phyloP scores from a whole-genome alignment of 2,888 invertebrate species.

The Venusia cambrica region DNA sequence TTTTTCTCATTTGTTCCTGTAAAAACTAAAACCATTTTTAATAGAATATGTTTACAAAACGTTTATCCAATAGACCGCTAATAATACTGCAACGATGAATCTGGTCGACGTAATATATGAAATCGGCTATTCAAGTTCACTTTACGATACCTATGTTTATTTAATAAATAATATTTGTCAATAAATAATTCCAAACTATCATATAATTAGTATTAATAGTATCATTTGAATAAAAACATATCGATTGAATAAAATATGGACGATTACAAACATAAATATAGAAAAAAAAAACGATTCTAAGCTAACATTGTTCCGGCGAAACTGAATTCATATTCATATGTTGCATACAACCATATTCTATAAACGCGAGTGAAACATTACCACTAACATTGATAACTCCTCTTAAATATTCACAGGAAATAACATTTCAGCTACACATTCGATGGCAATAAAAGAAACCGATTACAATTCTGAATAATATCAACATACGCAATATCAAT shows the following conservation, averaged over 20 bases:
- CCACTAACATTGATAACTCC: no score
- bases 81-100: no score
- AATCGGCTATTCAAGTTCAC: no score
- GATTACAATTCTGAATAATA: conserved; percentile 7
- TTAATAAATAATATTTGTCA: conserved; percentile 8
- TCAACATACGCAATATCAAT: conserved; percentile 18
- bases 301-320: no score
- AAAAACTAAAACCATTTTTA: conserved; percentile 6
- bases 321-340: no score
- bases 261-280: not conserved
- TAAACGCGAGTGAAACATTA: no score
- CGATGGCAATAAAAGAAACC: conserved; percentile 12
- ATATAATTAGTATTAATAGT: no score
- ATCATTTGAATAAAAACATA: not conserved
- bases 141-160: no score
- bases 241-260: not conserved
- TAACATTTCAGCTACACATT: conserved; percentile 9
- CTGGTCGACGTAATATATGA: no score
- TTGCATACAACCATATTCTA: no score
- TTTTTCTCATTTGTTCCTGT: no score
- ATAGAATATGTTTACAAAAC: conserved; percentile 10
- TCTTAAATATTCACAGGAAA: conserved; percentile 2
- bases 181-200: conserved; percentile 9
- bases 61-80: not conserved
- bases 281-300: no score